phyloP scores from a whole-genome alignment of 2,113 vertebrate species.

The Cryptotis parvus region DNA sequence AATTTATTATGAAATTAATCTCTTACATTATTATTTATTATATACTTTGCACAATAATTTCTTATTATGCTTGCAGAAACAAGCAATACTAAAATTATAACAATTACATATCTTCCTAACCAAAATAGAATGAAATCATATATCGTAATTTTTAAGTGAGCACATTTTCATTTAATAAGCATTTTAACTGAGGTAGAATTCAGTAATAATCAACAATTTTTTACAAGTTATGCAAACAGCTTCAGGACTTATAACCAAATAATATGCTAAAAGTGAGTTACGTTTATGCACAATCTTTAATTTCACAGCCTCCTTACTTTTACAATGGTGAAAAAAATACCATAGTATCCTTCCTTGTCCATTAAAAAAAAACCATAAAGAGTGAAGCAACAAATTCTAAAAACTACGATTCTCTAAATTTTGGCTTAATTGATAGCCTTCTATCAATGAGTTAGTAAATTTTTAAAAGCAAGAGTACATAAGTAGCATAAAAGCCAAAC shows the following conservation, averaged over 20 bases:
- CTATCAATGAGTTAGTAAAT: slow-evolving; percentile 65
- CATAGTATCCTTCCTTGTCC: neutral
- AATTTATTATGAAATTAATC: too few species aligned
- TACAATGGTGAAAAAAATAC: slow-evolving; percentile 65
- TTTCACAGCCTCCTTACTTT: slow-evolving; percentile 23
- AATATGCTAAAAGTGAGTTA: slow-evolving; percentile 18
- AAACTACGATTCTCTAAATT: slow-evolving; percentile 1
- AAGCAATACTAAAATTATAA: neutral
- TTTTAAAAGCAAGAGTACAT: slow-evolving; percentile 66
- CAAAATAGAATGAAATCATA: slow-evolving; percentile 59
- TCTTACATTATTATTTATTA: too few species aligned
- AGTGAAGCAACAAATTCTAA: slow-evolving; percentile 52
- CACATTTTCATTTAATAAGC: slow-evolving; percentile 51
- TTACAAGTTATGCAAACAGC: slow-evolving; percentile 49
- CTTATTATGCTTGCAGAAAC: too few species aligned
- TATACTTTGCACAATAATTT: too few species aligned
- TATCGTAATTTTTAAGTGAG: slow-evolving; percentile 61
- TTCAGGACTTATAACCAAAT: slow-evolving; percentile 56
- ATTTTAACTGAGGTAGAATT: slow-evolving; percentile 62
- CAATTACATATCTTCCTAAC: slow-evolving; percentile 46
- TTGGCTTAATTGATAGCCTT: slow-evolving; percentile 16
- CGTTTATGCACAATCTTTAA: neutral
- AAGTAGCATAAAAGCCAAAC: slow-evolving; percentile 48
- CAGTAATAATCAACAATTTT: slow-evolving; percentile 31
- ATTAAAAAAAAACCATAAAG: slow-evolving; percentile 15